Evolutionary conservation across 2,797 vertebrate species (phyloP).

Genomic region (Diglossa cyanea): DNA sequence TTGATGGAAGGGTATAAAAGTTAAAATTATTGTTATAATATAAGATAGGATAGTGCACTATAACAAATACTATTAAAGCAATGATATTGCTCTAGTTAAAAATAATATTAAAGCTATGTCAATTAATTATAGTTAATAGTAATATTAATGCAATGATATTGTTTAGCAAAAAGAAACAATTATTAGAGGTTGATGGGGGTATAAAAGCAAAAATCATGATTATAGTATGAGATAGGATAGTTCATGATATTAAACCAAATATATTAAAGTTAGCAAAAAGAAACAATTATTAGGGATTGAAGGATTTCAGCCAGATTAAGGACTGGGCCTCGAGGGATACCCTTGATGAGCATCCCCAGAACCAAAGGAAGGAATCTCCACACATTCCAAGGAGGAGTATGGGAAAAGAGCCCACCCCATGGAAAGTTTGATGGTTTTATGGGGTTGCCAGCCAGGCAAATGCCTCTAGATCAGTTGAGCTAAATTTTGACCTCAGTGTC

Average conservation of each 20-base stretch:
- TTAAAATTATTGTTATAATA: neutral
- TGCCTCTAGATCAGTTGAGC: neutral
- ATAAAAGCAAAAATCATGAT: neutral
- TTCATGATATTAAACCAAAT: neutral
- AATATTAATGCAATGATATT: neutral
- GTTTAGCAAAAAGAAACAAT: neutral
- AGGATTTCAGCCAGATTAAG: neutral
- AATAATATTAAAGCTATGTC: neutral
- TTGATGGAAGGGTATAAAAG: neutral
- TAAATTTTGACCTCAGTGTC: accelerated
- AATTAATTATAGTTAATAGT: neutral
- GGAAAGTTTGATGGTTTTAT: accelerated
- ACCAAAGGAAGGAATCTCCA: neutral
- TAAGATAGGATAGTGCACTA: neutral
- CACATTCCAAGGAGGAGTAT: neutral
- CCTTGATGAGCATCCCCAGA: neutral
- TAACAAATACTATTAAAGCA: neutral
- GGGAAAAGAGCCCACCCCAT: neutral
- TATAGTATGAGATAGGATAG: neutral
- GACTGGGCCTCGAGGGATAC: accelerated
- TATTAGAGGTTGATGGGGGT: neutral
- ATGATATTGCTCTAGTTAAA: neutral
- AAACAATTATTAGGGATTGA: no score
- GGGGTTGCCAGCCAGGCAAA: neutral
- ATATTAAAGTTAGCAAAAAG: neutral